Evolutionary conservation across 2,113 vertebrate species (phyloP), one percentile per base, ranked within the genome.

Genomic region (Glareola pratincola): DNA sequence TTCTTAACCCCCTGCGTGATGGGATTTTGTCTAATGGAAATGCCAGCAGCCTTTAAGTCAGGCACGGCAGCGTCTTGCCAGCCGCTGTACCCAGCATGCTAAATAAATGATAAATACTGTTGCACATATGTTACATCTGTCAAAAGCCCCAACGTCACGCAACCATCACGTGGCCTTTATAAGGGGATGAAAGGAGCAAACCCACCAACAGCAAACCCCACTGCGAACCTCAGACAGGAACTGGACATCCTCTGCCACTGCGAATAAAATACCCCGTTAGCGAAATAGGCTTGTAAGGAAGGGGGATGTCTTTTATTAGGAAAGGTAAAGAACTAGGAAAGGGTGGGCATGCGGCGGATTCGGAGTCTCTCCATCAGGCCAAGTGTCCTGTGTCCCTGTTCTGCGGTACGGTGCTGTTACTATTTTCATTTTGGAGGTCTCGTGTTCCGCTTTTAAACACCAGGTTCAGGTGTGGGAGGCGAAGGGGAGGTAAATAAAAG

Each of bases 111-210:
- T 93, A 96, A 97, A 97, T 93, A 92, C 51, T 96, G 86, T 68
- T 51, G 88, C 92, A 95, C 96, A 96, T 80, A 93, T 96, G 96
- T 91, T 97, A 95, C 96, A 94, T 92, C 88, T 96, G 94, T 86
- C 93, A 97, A 50, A 95, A 88, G 54, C 60, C 94, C 77, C 94
- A 85, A 36, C 90, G 68, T 84, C 91, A 95, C 69, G 51, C 92
- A 63, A 75, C 74, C 64, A 13, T 88, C 94, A 74, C 34, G 90
- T 94, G 84, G 95, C 90, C 86, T 96, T 97, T 91, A 39, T 60
- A 86, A 97, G 91, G 95, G 93, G 95, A 92, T 91, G 95, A 96
- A 95, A 94, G 91, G 91, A 90, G 92, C 41, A 88, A 79, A 96
- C 69, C 39, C 63, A 66, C 23, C 93, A 96, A 94, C 91, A 96